Base-by-base conservation (phyloP, 2,113 vertebrate species). In the Petroica traversi region DNA sequence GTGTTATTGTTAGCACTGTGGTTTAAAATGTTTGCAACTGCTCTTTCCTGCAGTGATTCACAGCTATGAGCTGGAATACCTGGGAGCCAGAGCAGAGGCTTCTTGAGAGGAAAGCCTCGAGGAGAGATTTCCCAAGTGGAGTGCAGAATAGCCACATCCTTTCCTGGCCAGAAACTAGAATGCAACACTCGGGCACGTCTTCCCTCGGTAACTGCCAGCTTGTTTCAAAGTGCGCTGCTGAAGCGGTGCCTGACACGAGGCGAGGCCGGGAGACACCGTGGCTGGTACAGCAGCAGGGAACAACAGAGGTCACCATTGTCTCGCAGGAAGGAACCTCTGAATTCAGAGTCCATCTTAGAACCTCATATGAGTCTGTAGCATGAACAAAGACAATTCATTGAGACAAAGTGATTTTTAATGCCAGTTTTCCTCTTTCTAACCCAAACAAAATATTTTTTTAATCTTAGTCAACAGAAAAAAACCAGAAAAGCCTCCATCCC, bases 221-320 rank as follows among this genome's bases (percentile, higher is more conserved):
- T 57, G 40, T 89, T 78, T 64, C 91, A 12, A 57, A 75, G 67
- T 3, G 8, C 17, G 0, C 33, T 33, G 24, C 0, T 86, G 83
- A 31, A 52, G 24, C 3, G 31, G 36, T 1, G 6, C n/a, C 66
- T 49, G 86, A 89, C 3, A 2, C 5, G 8, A 43, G 52, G 41
- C 5, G 8, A 43, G 52, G 41, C 72, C 89, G 52, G 58, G 52
- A 41, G 3, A 46, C 38, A 38, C 17, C 28, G 2, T 12, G 58
- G 77, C 58, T 80, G 41, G 59, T 36, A 85, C 91, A 59, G 23
- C 54, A 54, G 58, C 40, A 90, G 51, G 58, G 34, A 94, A 97
- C 89, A 90, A 93, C 67, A 96, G 85, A 95, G 94, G 92, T 93
- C 94, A 88, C 81, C 91, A 34, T 48, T 62, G 78, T 85, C 74